Conservation (phyloP, 2,113 vertebrate species). For the Plectropomus leopardus region DNA sequence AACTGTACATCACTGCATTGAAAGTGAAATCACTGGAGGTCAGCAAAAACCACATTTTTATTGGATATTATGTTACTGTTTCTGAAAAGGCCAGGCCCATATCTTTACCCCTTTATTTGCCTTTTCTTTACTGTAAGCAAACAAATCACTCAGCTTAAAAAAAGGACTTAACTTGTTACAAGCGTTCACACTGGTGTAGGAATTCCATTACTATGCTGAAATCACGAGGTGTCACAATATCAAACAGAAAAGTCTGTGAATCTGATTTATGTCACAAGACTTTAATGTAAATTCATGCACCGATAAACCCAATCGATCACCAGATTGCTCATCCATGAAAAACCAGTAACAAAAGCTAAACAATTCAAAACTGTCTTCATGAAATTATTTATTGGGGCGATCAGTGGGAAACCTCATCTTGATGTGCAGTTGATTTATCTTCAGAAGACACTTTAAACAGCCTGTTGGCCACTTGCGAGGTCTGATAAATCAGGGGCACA, state of each 20-base stretch:
- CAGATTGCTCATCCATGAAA: background rate
- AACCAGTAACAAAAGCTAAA: background rate
- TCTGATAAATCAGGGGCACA: slow-evolving; percentile 20
- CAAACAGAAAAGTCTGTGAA: background rate
- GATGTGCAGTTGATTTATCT: slow-evolving; percentile 36
- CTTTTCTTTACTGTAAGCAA: background rate
- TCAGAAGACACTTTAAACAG: slow-evolving; percentile 35
- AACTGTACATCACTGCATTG: background rate
- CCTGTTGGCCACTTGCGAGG: background rate
- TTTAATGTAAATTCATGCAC: background rate
- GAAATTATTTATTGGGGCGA: slow-evolving; percentile 22
- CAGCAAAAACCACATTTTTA: background rate
- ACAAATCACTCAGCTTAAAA: background rate
- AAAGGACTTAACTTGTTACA: background rate
- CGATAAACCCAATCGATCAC: background rate
- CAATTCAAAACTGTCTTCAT: background rate
- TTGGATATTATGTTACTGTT: background rate
- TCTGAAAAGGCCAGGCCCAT: background rate
- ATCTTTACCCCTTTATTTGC: background rate
- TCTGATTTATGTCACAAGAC: background rate
- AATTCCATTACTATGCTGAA: background rate
- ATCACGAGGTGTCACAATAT: background rate
- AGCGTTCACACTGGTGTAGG: background rate
- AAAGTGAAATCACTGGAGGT: background rate
- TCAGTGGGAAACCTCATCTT: slow-evolving; percentile 8